Evolutionary conservation across 2,113 vertebrate species (phyloP), one percentile per base, ranked within the genome.

Genomic region (Pterocles orientalis): DNA sequence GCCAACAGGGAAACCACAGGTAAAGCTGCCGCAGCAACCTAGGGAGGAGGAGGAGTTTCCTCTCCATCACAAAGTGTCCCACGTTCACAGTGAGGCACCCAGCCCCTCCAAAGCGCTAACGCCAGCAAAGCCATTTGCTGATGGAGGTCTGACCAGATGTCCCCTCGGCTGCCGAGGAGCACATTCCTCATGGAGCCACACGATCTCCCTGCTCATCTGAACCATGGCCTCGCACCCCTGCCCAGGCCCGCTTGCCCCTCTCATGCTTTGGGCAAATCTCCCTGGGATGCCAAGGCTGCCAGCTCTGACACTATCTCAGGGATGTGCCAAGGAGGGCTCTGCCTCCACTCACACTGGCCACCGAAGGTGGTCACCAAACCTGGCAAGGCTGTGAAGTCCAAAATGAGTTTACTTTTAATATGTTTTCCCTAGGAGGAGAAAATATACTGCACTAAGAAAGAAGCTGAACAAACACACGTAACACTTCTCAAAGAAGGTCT

Each of bases 151-250:
- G 33, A 68, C n/a, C 9, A 7, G 18, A 26, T 28, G 31, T 39
- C n/a, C 61, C 17, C 33, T 26, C 3, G 2, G 2, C 24, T n/a
- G 3, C 17, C 5, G 7, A 85, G 19, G 6, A 66, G 19, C 13
- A 33, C 0, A 0, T 25, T 82, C 33, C 75, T 5, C 1, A 4
- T 7, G 29, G 33, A 75, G 36, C 19, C 0, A 0, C 21, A 7
- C 3, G 48, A 62, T 48, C 3, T 18, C 14, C 3, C 53, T 58
- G 53, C 23, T 65, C 7, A 2, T 11, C 28, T n/a, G 26, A 73
- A 9, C 10, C 28, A 48, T 6, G 4, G 2, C 10, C 18, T 53
- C 1, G 1, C 41, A 20, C 2, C 16, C 57, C n/a, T 33, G 12
- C 39, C 25, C 47, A 71, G 66, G 18, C 17, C 10, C 0, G 0